These are phyloP conservation scores for Cyprinus carpio DNA, from an alignment of 2,113 vertebrate species.

Conservation along the genomic window DNA sequence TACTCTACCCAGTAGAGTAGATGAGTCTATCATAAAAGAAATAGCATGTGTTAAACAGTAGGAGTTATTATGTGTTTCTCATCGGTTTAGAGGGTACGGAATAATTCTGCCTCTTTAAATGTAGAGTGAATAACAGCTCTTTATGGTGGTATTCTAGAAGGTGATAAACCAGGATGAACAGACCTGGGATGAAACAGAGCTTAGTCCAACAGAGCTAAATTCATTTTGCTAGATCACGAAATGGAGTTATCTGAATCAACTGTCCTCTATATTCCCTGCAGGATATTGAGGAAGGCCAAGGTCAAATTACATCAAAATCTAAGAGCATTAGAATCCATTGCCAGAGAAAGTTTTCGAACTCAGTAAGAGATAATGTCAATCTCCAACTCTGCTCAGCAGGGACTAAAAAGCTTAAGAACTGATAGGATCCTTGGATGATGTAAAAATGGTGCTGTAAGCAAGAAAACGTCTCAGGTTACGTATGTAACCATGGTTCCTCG, in stretches of 20 bases:
- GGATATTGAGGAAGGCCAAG: constrained; percentile 67
- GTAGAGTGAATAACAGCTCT: constrained; percentile 64
- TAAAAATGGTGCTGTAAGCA: constrained; percentile 12
- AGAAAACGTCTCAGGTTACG: too few species aligned
- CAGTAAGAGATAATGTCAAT: constrained; percentile 37
- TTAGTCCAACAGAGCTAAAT: constrained; percentile 69
- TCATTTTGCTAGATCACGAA: constrained; percentile 66
- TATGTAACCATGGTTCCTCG: too few species aligned
- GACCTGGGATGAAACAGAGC: constrained; percentile 65
- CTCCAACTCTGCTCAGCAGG: constrained; percentile 47
- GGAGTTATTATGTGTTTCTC: constrained; percentile 62
- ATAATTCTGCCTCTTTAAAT: constrained; percentile 71
- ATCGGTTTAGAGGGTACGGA: constrained; percentile 47
- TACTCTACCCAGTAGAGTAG: constrained; percentile 48
- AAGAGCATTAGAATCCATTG: constrained; percentile 53
- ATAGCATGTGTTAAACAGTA: constrained; percentile 67
- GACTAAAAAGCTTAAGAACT: constrained; percentile 49
- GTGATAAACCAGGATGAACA: constrained; percentile 65
- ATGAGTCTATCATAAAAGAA: constrained; percentile 57
- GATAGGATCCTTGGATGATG: neutral
- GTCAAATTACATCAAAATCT: constrained; percentile 68
- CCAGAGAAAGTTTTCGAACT: constrained; percentile 53
- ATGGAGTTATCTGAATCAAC: constrained; percentile 71
- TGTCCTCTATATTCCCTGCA: constrained; percentile 64
- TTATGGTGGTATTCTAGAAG: constrained; percentile 62